These are phyloP conservation scores for Takifugu bimaculatus DNA, from an alignment of 2,113 vertebrate species.

Conservation along the genomic window DNA sequence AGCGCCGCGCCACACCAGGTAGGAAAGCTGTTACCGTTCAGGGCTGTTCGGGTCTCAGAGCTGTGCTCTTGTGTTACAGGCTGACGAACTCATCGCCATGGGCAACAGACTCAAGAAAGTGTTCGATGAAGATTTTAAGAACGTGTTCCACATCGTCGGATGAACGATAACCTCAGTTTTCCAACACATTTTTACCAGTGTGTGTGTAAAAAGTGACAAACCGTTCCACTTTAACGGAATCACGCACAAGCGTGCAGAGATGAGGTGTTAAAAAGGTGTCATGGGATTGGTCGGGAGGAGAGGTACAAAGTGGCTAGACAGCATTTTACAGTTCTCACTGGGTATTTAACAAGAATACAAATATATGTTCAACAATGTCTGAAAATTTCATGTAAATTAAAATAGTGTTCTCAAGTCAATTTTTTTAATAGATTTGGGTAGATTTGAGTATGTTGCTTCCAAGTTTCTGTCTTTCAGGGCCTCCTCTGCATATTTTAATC, in stretches of 20 bases:
- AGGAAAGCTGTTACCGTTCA: constrained; percentile 7
- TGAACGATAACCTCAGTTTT: background rate
- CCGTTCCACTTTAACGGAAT: too few species aligned
- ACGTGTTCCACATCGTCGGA: constrained; percentile 49
- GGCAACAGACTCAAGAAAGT: constrained; percentile 41
- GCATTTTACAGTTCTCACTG: too few species aligned
- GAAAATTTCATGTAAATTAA: background rate
- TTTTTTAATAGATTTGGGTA: too few species aligned
- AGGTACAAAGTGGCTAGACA: too few species aligned
- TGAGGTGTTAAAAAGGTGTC: too few species aligned
- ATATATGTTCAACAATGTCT: background rate
- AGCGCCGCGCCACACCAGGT: constrained; percentile 56
- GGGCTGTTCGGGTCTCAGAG: too few species aligned
- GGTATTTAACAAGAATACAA: too few species aligned
- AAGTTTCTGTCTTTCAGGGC: too few species aligned
- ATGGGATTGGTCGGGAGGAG: too few species aligned
- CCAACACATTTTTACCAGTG: background rate
- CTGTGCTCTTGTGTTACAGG: constrained; percentile 4
- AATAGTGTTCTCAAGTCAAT: background rate
- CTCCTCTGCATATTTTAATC: too few species aligned
- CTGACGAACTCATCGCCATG: background rate
- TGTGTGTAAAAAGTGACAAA: too few species aligned
- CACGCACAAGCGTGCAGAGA: too few species aligned
- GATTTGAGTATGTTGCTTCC: background rate
- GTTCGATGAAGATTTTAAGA: constrained; percentile 59